These are phyloP conservation scores for Caenorhabditis drosophilae DNA, from an alignment of 2,888 invertebrate genomes.

Conservation along the genomic window DNA sequence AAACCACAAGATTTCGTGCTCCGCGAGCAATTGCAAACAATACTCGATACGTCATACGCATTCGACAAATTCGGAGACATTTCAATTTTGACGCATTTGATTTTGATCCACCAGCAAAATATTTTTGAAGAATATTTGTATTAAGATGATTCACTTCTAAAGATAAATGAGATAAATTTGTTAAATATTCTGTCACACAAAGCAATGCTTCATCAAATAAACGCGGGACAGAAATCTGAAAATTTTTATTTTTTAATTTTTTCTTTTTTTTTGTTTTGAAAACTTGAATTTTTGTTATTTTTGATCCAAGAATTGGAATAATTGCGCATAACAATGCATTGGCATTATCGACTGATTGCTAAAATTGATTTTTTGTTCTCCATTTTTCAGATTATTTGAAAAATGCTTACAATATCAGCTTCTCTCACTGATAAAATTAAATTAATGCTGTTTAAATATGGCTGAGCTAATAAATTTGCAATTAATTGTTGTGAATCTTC, in stretches of 20 bases:
- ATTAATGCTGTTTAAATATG: constrained; percentile 51
- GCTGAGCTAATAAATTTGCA: constrained; percentile 43
- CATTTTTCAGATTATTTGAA: background rate
- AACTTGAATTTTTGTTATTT: constrained; percentile 60
- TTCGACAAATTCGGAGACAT: constrained; percentile 58
- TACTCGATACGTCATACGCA: constrained; percentile 63
- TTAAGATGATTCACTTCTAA: constrained; percentile 61
- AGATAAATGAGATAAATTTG: constrained; percentile 58
- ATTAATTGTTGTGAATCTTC: constrained; percentile 57
- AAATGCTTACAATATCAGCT: constrained; percentile 52
- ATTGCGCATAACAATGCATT: constrained; percentile 58
- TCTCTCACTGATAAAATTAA: constrained; percentile 59
- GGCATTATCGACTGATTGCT: constrained; percentile 61
- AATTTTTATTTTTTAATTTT: background rate
- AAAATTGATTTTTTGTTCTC: background rate
- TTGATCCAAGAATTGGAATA: constrained; percentile 54
- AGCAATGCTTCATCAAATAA: constrained; percentile 58
- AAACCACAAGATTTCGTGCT: constrained; percentile 43
- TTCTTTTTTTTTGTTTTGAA: background rate
- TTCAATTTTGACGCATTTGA: constrained; percentile 46
- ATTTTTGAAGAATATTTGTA: constrained; percentile 51
- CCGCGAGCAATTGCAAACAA: constrained; percentile 67
- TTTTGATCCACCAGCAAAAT: constrained; percentile 55
- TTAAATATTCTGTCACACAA: constrained; percentile 52
- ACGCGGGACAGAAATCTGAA: constrained; percentile 53